A percentile compares a stretch with the other conserved stretches of the same genome.
Evolutionary conservation across 2,888 invertebrate genomes (phyloP).

Genomic region (Sthenelais limicola): DNA sequence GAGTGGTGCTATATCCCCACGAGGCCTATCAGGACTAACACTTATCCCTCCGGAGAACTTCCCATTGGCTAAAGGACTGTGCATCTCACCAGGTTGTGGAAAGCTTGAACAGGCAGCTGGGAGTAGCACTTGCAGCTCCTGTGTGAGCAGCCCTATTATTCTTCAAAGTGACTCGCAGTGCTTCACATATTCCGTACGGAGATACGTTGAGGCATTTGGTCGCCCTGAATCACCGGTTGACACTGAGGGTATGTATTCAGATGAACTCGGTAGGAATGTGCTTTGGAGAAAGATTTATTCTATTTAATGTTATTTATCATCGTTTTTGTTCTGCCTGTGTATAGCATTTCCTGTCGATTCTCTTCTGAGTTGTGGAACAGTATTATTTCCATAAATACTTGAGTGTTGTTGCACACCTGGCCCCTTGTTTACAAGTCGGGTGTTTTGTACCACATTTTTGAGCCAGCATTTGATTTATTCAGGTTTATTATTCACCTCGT

Average conservation of each 20-base stretch:
- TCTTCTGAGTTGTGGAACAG: no score
- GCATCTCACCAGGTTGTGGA: constrained; percentile 49
- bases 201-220: constrained; percentile 57
- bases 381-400: no score
- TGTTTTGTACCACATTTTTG: no score
- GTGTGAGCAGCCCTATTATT: constrained; percentile 64
- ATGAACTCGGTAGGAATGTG: no score
- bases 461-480: no score
- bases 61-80: constrained; percentile 41
- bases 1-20: constrained; percentile 13
- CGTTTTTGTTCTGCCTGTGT: no score
- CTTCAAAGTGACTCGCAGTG: constrained; percentile 69
- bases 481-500: no score
- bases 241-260: constrained; percentile 60
- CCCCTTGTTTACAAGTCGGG: no score
- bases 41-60: constrained; percentile 44
- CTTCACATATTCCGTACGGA: constrained; percentile 68
- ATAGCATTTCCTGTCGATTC: no score
- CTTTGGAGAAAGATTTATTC: no score
- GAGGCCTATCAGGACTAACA: constrained; percentile 38
- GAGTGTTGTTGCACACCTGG: no score
- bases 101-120: constrained; percentile 40
- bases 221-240: constrained; percentile 61
- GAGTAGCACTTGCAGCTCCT: constrained; percentile 77
- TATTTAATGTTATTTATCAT: no score